phyloP scores from a whole-genome alignment of 92 coral and sea anemone species.

The Zoanthus sansibaricus region DNA sequence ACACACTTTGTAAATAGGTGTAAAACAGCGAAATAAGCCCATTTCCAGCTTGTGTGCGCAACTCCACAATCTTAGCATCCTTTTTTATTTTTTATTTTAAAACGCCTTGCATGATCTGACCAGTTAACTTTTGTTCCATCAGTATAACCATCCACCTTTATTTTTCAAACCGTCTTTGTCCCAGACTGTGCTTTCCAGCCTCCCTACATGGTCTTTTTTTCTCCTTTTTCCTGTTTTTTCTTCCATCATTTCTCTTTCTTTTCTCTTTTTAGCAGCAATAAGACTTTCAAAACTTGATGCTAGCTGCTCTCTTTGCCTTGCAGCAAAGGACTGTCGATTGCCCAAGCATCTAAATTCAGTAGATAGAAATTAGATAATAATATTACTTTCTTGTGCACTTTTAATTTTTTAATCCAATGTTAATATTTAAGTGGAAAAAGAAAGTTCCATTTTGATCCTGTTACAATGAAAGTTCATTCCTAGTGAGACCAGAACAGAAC shows the following conservation, averaged over 20 bases:
- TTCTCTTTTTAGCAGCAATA: constrained; percentile 12
- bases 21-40: no score
- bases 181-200: constrained; percentile 37
- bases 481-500: no score
- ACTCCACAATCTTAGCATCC: no score
- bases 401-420: no score
- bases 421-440: not conserved
- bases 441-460: not conserved
- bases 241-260: not conserved
- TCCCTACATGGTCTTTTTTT: constrained; percentile 59
- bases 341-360: constrained; percentile 35
- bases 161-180: constrained; percentile 50
- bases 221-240: constrained; percentile 26
- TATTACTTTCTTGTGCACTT: not conserved
- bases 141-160: constrained; percentile 61
- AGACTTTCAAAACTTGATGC: constrained; percentile 26
- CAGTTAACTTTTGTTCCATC: constrained; percentile 75
- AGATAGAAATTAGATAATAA: no score
- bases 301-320: constrained; percentile 51
- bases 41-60: no score
- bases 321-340: constrained; percentile 51
- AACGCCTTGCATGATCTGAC: constrained; percentile 62
- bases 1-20: no score
- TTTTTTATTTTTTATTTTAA: constrained; percentile 57
- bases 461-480: no score